These are phyloP conservation scores for Eilema griseolum DNA, from an alignment of 2,888 invertebrate species.

Conservation along the genomic window DNA sequence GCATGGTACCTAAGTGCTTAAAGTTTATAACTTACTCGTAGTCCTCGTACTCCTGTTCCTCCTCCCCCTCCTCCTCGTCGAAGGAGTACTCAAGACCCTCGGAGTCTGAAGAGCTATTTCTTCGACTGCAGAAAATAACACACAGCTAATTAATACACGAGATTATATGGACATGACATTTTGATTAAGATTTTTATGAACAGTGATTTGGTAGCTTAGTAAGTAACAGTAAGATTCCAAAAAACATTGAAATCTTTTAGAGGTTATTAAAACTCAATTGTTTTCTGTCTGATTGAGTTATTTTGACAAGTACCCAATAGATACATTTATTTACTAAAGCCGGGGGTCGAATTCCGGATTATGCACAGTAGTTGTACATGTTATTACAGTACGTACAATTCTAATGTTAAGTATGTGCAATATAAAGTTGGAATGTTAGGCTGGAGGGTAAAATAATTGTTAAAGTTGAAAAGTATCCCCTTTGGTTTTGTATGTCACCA, in stretches of 20 bases:
- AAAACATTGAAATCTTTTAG: too few species aligned
- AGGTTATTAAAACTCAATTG: not conserved
- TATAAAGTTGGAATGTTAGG: too few species aligned
- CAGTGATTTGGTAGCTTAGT: not conserved
- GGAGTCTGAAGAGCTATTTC: conserved; percentile 56
- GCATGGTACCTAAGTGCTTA: not conserved
- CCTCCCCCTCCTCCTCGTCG: conserved; percentile 60
- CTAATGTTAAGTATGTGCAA: not conserved
- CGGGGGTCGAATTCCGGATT: not conserved
- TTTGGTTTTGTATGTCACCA: not conserved
- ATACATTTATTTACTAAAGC: not conserved
- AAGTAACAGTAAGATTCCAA: too few species aligned
- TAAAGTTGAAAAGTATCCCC: not conserved
- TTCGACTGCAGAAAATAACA: conserved; percentile 56
- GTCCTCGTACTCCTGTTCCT: conserved; percentile 53
- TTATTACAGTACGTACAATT: not conserved
- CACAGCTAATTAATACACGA: not conserved
- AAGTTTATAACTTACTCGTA: conserved; percentile 31
- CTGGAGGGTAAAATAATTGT: not conserved
- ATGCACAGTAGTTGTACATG: not conserved
- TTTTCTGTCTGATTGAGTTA: not conserved
- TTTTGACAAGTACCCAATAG: not conserved
- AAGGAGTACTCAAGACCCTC: conserved; percentile 46
- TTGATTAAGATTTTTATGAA: not conserved
- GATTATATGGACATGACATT: not conserved